These are phyloP conservation scores for Zosterops hypoxanthus DNA, from an alignment of 2,113 vertebrate species.

Conservation along the genomic window DNA sequence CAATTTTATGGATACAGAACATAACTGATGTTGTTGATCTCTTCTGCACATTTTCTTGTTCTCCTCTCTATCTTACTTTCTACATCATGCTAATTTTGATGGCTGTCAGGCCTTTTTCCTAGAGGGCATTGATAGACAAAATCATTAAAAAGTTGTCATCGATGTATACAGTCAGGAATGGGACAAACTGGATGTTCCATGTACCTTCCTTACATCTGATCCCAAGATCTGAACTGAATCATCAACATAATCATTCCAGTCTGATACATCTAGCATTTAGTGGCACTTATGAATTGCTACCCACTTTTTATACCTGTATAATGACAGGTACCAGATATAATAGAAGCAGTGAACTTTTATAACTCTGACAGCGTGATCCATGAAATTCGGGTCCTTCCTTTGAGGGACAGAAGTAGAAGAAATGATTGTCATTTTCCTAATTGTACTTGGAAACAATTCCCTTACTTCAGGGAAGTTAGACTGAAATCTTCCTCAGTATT, in stretches of 20 bases:
- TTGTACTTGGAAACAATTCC: background rate
- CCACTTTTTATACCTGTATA: background rate
- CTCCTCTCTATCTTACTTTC: background rate
- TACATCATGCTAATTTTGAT: background rate
- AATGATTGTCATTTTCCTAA: background rate
- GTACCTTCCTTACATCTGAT: background rate
- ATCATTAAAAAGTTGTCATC: background rate
- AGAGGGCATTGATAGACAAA: background rate
- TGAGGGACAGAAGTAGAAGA: background rate
- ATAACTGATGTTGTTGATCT: background rate
- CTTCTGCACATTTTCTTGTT: background rate
- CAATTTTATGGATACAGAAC: background rate
- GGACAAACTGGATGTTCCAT: background rate
- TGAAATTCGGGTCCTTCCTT: background rate
- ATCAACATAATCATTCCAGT: background rate
- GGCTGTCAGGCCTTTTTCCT: background rate
- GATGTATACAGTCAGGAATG: background rate
- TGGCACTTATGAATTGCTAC: background rate
- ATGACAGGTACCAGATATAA: background rate
- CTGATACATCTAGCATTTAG: background rate
- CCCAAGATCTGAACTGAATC: background rate
- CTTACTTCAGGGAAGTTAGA: background rate
- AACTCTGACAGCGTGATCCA: background rate
- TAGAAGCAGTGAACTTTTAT: background rate
- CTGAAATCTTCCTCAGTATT: background rate